Evolutionary conservation across 1,140 invertebrate genomes (phyloP).

Genomic region (Drepana arcuata): DNA sequence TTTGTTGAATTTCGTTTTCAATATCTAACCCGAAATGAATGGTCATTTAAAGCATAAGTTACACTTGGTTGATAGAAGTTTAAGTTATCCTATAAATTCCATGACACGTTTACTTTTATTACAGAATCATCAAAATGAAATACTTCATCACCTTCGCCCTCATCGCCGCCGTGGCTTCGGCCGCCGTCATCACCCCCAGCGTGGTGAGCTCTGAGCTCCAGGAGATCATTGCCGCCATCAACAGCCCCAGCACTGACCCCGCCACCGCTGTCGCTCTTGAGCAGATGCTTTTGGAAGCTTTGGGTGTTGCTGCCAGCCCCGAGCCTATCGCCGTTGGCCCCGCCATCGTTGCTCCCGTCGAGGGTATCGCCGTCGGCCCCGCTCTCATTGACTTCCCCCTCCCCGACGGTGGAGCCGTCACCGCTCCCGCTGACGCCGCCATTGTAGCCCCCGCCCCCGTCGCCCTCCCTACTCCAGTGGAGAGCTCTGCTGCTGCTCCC

Average conservation of each 20-base stretch:
- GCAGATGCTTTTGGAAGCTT: slow-evolving; percentile 24
- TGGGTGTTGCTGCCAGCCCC: slow-evolving; percentile 10
- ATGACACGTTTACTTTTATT: slow-evolving; percentile 12
- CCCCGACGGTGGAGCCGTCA: slow-evolving; percentile 7
- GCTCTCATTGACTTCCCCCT: slow-evolving; percentile 5
- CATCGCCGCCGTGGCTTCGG: slow-evolving; percentile 17
- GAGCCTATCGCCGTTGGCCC: slow-evolving; percentile 10
- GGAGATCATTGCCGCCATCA: slow-evolving; percentile 38
- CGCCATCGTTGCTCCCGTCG: slow-evolving; percentile 12
- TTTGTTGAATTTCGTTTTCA: too few relatives aligned
- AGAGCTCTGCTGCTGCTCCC: slow-evolving; percentile 5
- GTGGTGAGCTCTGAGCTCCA: slow-evolving; percentile 11
- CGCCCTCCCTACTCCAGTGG: slow-evolving; percentile 3
- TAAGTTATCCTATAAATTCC: too few relatives aligned
- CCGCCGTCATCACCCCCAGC: slow-evolving; percentile 18
- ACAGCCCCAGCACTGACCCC: slow-evolving; percentile 47
- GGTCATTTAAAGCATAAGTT: too few relatives aligned
- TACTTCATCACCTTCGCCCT: background rate
- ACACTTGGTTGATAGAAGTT: too few relatives aligned
- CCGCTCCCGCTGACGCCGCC: slow-evolving; percentile 14
- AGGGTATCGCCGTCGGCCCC: slow-evolving; percentile 14
- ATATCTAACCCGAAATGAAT: too few relatives aligned
- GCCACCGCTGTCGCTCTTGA: slow-evolving; percentile 41
- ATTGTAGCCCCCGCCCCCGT: slow-evolving; percentile 4
- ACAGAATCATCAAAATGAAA: slow-evolving; percentile 38